Conservation (phyloP, 2,888 invertebrate genomes). For the Leptopterna dolabrata region DNA sequence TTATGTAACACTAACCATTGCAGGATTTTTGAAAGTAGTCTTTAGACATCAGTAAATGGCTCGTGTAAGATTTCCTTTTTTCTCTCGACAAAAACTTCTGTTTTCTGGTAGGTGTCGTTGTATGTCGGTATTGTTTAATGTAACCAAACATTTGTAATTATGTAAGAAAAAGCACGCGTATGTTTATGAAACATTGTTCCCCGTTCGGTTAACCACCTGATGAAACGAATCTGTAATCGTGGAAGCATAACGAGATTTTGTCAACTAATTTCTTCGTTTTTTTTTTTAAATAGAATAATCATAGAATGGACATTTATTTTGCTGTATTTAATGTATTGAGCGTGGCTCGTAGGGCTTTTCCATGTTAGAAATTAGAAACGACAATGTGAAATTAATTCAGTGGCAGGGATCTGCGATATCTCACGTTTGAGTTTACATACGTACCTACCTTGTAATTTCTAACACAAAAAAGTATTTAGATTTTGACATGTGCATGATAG, state of each 20-base stretch:
- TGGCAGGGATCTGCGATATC: background rate
- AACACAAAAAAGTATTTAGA: no score
- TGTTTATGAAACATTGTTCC: background rate
- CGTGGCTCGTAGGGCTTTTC: background rate
- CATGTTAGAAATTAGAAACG: background rate
- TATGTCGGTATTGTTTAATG: background rate
- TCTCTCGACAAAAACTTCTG: background rate
- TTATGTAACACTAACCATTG: slow-evolving; percentile 33
- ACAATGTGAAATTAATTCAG: background rate
- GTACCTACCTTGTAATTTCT: background rate
- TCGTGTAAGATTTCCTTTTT: slow-evolving; percentile 22
- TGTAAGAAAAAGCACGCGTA: background rate
- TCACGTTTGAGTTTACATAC: no score
- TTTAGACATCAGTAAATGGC: slow-evolving; percentile 26
- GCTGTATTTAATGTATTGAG: background rate
- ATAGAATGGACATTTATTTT: background rate
- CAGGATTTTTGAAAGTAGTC: slow-evolving; percentile 6
- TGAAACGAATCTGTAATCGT: background rate
- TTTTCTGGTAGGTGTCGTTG: background rate
- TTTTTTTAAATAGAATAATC: background rate
- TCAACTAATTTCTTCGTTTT: background rate
- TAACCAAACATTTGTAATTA: background rate
- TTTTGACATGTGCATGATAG: no score
- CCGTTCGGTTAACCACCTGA: background rate
- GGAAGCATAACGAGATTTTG: background rate